Evolutionary conservation across 2,888 invertebrate species (phyloP).

Genomic region (Plebejus argus): DNA sequence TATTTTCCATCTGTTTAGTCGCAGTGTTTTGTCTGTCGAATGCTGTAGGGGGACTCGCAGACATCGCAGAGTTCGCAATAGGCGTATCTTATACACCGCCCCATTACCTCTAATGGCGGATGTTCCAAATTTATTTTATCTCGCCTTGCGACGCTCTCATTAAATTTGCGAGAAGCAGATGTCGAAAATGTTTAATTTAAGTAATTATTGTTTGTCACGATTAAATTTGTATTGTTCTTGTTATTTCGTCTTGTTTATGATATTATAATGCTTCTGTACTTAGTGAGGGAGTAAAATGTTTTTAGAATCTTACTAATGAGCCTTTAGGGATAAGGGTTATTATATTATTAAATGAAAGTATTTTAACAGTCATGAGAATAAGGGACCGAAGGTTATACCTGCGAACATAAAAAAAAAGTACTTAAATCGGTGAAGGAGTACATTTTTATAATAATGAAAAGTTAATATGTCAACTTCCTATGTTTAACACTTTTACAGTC

Average conservation of each 20-base stretch:
- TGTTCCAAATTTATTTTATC: conserved; percentile 79
- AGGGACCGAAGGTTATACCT: too few species aligned
- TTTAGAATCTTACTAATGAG: background rate
- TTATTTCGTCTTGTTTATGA: background rate
- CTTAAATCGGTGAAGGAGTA: too few species aligned
- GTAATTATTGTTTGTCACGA: conserved; percentile 30
- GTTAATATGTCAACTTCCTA: too few species aligned
- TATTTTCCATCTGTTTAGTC: background rate
- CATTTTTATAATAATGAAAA: too few species aligned
- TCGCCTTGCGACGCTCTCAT: conserved; percentile 76
- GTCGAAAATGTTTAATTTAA: conserved; percentile 36
- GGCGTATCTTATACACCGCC: conserved; percentile 79
- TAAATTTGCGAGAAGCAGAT: conserved; percentile 36
- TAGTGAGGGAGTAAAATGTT: background rate
- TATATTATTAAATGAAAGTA: too few species aligned
- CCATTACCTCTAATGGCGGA: conserved; percentile 79
- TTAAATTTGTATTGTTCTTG: conserved; percentile 8
- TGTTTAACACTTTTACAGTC: too few species aligned
- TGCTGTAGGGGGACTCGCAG: conserved; percentile 66
- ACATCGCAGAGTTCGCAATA: conserved; percentile 81
- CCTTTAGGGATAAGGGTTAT: too few species aligned
- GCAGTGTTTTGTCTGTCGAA: conserved; percentile 38
- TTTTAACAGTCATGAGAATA: too few species aligned
- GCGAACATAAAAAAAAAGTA: too few species aligned
- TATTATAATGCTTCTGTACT: background rate